phyloP scores from a whole-genome alignment of 2,113 vertebrate species.

The Lampris incognitus region DNA sequence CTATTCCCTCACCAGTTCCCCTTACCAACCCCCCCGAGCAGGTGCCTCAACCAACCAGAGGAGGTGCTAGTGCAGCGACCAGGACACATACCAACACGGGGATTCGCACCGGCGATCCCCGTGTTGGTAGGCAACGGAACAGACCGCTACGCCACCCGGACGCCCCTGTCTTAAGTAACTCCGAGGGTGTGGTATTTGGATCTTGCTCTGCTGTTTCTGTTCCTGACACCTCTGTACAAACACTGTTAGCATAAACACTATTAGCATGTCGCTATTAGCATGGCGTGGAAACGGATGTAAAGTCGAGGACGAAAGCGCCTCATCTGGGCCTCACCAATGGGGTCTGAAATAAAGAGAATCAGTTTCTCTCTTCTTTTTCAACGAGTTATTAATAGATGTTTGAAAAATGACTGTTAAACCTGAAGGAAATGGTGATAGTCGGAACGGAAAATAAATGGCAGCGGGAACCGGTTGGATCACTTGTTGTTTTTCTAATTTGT shows the following conservation, averaged over 20 bases:
- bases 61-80: too few relatives aligned
- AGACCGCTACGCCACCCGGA: too few relatives aligned
- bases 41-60: too few relatives aligned
- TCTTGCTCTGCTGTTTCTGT: conserved; percentile 21
- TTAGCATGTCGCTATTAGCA: conserved; percentile 40
- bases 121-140: too few relatives aligned
- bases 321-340: not conserved
- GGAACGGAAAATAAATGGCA: too few relatives aligned
- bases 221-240: conserved; percentile 7
- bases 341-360: not conserved
- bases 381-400: not conserved
- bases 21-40: too few relatives aligned
- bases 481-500: not conserved
- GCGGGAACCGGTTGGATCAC: too few relatives aligned
- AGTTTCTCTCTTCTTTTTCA: not conserved
- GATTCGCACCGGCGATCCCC: too few relatives aligned
- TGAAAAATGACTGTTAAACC: not conserved
- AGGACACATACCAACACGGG: too few relatives aligned
- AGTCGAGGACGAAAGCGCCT: not conserved
- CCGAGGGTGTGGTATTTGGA: conserved; percentile 14
- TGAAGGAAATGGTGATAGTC: too few relatives aligned
- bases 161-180: not conserved
- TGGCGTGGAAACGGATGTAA: conserved; percentile 1
- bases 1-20: too few relatives aligned
- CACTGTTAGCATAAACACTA: not conserved